Evolutionary conservation across 1,140 invertebrate species (phyloP).

Genomic region (Brachionus calyciflorus): DNA sequence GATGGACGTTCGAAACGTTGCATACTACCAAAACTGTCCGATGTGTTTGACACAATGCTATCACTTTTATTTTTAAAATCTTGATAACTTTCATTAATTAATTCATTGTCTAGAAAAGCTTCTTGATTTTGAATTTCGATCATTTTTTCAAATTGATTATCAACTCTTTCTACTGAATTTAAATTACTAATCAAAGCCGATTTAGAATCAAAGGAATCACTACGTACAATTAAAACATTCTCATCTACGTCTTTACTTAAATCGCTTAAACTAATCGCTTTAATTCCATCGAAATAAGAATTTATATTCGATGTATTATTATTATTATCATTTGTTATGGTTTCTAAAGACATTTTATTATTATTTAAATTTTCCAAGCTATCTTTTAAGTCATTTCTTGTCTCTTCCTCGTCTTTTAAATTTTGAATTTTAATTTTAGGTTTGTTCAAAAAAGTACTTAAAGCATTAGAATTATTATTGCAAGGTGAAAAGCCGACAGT

Average conservation of each 20-base stretch:
- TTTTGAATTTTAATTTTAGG: constrained; percentile 31
- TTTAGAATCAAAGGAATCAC: no score
- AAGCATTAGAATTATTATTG: constrained; percentile 9
- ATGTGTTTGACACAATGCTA: constrained; percentile 2
- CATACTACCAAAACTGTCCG: constrained; percentile 31
- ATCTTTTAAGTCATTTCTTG: neutral
- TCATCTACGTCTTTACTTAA: neutral
- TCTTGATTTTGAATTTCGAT: neutral
- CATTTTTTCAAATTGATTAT: constrained; percentile 31
- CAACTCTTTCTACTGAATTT: neutral
- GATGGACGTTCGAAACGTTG: constrained; percentile 30
- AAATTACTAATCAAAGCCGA: neutral
- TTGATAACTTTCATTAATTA: neutral
- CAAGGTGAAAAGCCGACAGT: neutral
- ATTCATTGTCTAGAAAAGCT: neutral
- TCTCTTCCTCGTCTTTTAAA: constrained; percentile 11
- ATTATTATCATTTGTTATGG: neutral
- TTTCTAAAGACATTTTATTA: neutral
- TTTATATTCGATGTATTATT: neutral
- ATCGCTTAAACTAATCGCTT: neutral
- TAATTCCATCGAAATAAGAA: constrained; percentile 5
- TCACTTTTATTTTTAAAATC: constrained; percentile 13
- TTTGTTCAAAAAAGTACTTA: neutral
- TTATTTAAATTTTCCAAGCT: constrained; percentile 3
- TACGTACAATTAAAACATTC: constrained; percentile 9